phyloP scores from a whole-genome alignment of 92 coral and sea anemone genomes.

The Heliopora coerulea region DNA sequence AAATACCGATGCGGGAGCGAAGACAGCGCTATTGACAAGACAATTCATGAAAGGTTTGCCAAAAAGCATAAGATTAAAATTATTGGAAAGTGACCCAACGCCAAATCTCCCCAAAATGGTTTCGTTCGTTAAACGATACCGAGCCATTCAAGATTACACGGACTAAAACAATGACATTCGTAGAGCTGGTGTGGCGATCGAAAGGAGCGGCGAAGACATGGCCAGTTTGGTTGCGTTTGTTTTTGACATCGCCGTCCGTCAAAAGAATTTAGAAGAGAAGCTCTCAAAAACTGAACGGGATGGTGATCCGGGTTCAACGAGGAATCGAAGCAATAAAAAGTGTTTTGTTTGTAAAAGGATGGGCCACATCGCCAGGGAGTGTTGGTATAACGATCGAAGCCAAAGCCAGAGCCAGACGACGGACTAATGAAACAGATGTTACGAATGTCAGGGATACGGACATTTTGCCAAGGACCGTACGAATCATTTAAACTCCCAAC shows the following conservation, averaged over 20 bases:
- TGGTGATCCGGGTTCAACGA: neutral
- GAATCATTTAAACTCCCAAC: constrained; percentile 39
- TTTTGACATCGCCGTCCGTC: constrained; percentile 23
- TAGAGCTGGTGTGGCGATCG: too few species aligned
- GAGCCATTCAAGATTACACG: constrained; percentile 28
- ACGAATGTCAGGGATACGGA: constrained; percentile 40
- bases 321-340: constrained; percentile 14
- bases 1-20: neutral
- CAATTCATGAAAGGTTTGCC: constrained; percentile 55
- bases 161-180: neutral
- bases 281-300: constrained; percentile 17
- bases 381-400: neutral
- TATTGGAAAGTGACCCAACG: constrained; percentile 43
- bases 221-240: constrained; percentile 39
- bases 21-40: constrained; percentile 21
- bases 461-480: constrained; percentile 44
- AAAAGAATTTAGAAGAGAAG: constrained; percentile 18
- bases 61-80: constrained; percentile 18
- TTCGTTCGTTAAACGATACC: constrained; percentile 35
- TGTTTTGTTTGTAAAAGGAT: constrained; percentile 19
- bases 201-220: neutral
- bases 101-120: constrained; percentile 45
- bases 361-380: constrained; percentile 40
- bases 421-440: neutral
- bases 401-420: constrained; percentile 1